Conservation (phyloP, 2,888 invertebrate species). For the Diloba caeruleocephala region DNA sequence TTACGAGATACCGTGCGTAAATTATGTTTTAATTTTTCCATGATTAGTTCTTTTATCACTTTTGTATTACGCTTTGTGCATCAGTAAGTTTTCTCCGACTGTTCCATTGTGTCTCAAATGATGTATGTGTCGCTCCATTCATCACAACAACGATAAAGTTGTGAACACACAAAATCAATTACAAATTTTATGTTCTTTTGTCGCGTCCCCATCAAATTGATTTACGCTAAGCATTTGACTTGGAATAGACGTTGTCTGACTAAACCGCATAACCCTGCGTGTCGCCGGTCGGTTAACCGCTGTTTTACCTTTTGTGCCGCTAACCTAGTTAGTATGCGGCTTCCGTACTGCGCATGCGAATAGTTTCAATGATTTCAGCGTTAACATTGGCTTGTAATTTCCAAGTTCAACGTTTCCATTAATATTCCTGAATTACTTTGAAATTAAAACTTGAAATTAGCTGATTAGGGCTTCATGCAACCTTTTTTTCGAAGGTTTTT, state of each 20-base stretch:
- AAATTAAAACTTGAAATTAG: constrained; percentile 1
- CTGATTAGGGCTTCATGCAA: constrained; percentile 6
- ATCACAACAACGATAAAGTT: no score
- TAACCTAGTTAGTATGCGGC: constrained; percentile 55
- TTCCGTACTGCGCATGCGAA: constrained; percentile 53
- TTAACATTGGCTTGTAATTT: constrained; percentile 24
- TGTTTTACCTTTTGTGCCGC: constrained; percentile 42
- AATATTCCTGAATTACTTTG: constrained; percentile 23
- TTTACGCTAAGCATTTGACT: constrained; percentile 10
- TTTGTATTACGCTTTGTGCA: no score
- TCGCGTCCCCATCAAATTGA: constrained; percentile 29
- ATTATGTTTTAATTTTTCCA: no score
- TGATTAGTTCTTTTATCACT: no score
- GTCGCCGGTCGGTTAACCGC: constrained; percentile 43
- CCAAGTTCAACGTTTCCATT: constrained; percentile 52
- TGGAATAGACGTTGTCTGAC: constrained; percentile 10
- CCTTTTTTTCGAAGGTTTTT: no score
- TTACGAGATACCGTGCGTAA: no score
- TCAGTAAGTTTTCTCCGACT: no score
- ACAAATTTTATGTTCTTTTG: constrained; percentile 9
- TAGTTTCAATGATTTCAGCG: constrained; percentile 36
- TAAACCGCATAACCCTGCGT: constrained; percentile 44
- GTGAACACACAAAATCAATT: constrained; percentile 12
- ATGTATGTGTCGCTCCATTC: no score
- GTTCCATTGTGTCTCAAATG: not conserved